A percentile compares a stretch with the other conserved stretches of the same genome.
Conservation (phyloP, 37 sponge, comb jelly and placozoan species). For the Diacarnus erythraeanus region DNA sequence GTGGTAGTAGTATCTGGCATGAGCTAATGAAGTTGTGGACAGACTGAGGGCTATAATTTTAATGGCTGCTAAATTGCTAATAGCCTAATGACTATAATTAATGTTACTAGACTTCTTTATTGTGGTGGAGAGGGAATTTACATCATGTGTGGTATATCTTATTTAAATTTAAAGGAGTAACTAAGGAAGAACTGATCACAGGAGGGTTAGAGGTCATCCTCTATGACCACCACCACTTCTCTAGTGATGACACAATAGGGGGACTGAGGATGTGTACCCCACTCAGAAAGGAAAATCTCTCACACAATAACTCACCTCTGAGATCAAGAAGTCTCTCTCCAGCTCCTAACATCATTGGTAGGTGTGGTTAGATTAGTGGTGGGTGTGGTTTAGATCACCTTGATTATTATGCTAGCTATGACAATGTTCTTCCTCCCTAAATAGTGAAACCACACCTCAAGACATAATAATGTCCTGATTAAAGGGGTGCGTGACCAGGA, state of each 20-base stretch:
- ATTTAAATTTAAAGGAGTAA: conserved; percentile 11
- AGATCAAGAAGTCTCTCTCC: conserved; percentile 22
- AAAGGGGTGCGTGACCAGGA: neutral
- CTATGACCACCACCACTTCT: conserved; percentile 48
- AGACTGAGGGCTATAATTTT: too few relatives aligned
- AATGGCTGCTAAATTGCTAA: too few relatives aligned
- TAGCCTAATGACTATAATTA: too few relatives aligned
- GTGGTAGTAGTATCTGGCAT: too few relatives aligned
- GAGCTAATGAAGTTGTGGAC: too few relatives aligned
- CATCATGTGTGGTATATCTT: too few relatives aligned
- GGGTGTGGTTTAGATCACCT: too few relatives aligned
- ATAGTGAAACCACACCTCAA: too few relatives aligned
- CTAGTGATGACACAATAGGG: conserved; percentile 17
- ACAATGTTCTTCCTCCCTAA: too few relatives aligned
- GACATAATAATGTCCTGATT: neutral
- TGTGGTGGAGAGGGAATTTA: too few relatives aligned
- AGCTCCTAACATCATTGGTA: neutral
- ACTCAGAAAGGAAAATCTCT: conserved; percentile 14
- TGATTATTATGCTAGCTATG: too few relatives aligned
- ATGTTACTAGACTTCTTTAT: too few relatives aligned
- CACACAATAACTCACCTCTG: neutral
- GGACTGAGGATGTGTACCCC: conserved; percentile 57
- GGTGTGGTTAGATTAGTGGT: neutral
- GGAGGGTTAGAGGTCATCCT: conserved; percentile 66
- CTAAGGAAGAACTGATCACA: conserved; percentile 8